Evolutionary conservation across 2,888 invertebrate species (phyloP).

Genomic region (Oligia fasciuncula): DNA sequence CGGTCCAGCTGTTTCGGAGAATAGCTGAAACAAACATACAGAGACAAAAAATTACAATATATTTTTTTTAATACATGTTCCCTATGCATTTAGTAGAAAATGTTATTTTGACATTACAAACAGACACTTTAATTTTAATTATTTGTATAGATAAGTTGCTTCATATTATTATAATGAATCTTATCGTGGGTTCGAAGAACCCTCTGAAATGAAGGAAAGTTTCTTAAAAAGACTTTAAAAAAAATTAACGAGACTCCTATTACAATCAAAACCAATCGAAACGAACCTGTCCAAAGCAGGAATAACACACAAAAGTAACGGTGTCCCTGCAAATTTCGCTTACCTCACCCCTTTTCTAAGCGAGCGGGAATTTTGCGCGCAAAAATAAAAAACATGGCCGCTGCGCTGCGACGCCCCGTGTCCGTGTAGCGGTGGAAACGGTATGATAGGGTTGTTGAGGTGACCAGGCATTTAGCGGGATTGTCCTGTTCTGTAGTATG

Average conservation of each 20-base stretch:
- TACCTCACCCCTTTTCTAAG: slow-evolving; percentile 44
- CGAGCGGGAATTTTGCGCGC: slow-evolving; percentile 36
- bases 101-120: background rate
- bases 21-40: background rate
- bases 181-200: background rate
- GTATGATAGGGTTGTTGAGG: slow-evolving; percentile 32
- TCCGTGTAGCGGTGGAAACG: slow-evolving; percentile 14
- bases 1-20: background rate
- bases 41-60: background rate
- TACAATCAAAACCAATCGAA: slow-evolving; percentile 33
- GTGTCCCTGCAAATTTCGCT: slow-evolving; percentile 50
- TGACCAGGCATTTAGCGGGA: slow-evolving; percentile 22
- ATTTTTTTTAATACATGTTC: too few relatives aligned
- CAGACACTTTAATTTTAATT: background rate
- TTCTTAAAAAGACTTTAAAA: background rate
- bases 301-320: slow-evolving; percentile 30
- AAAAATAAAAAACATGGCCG: slow-evolving; percentile 48
- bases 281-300: slow-evolving; percentile 6
- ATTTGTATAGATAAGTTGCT: background rate
- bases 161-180: background rate
- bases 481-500: background rate
- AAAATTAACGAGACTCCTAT: background rate
- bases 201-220: background rate
- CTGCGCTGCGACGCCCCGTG: slow-evolving; percentile 42
- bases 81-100: background rate